These are phyloP conservation scores for Lycaon pictus DNA, from an alignment of 2,113 vertebrate species.

Conservation along the genomic window DNA sequence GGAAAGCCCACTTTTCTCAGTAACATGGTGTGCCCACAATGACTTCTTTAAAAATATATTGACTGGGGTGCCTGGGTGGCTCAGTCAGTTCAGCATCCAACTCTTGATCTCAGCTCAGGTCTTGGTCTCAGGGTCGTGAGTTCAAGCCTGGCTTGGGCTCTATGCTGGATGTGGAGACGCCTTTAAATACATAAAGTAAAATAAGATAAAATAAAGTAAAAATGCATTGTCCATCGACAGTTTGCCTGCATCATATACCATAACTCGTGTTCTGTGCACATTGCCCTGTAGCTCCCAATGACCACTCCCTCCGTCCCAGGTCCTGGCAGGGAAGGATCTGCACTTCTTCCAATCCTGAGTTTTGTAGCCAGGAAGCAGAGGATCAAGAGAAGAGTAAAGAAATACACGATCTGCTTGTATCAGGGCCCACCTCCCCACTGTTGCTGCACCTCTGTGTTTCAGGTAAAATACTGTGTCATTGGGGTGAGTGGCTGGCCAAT, in stretches of 20 bases:
- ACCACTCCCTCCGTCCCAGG: neutral
- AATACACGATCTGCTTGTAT: neutral
- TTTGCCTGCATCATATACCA: neutral
- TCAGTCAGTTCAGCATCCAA: neutral
- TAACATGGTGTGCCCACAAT: neutral
- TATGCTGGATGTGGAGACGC: neutral
- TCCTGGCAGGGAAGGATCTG: rapidly evolving
- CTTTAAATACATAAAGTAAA: neutral
- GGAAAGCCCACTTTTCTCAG: neutral
- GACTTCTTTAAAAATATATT: neutral
- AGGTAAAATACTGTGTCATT: neutral
- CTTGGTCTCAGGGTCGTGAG: neutral
- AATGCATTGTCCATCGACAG: neutral
- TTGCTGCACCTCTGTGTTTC: neutral
- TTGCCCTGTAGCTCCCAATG: neutral
- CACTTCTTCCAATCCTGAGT: neutral
- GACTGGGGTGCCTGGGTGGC: neutral
- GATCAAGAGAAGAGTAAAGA: neutral
- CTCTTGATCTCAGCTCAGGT: neutral
- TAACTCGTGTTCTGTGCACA: neutral
- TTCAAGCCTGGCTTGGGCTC: neutral
- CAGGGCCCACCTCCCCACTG: neutral
- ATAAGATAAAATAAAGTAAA: neutral
- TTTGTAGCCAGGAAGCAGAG: neutral
- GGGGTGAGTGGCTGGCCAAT: neutral